Evolutionary conservation across 2,888 invertebrate species (phyloP).

Genomic region (Rhodophaea formosa): DNA sequence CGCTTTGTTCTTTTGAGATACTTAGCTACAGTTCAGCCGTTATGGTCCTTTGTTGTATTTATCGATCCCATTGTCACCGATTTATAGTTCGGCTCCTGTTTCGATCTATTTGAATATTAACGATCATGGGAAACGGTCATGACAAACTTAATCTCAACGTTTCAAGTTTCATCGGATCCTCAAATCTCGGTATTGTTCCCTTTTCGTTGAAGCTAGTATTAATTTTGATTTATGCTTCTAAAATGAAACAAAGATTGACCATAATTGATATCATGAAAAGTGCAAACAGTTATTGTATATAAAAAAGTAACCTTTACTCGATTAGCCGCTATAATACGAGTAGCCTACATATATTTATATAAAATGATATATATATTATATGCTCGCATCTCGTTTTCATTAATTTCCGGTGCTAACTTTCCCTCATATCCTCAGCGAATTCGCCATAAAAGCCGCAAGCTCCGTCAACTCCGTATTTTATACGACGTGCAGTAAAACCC

Average conservation of each 20-base stretch:
- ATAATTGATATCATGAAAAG: too few relatives aligned
- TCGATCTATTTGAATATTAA: slow-evolving; percentile 63
- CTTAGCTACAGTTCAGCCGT: slow-evolving; percentile 76
- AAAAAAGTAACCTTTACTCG: too few relatives aligned
- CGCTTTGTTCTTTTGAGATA: slow-evolving; percentile 66
- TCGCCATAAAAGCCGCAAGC: slow-evolving; percentile 7
- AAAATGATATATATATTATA: too few relatives aligned
- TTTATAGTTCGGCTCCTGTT: slow-evolving; percentile 65
- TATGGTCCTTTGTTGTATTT: slow-evolving; percentile 65
- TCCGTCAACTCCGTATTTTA: background rate
- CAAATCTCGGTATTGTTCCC: slow-evolving; percentile 21
- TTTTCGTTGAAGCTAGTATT: slow-evolving; percentile 29
- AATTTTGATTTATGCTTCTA: slow-evolving; percentile 47
- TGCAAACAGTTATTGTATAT: too few relatives aligned
- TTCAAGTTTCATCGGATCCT: background rate
- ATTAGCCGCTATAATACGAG: too few relatives aligned
- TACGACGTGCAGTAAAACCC: slow-evolving; percentile 16
- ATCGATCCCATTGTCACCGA: slow-evolving; percentile 69
- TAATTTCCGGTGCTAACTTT: slow-evolving; percentile 23
- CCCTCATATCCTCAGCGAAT: background rate
- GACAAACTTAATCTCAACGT: slow-evolving; percentile 22
- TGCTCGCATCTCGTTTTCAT: too few relatives aligned
- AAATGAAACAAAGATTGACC: too few relatives aligned
- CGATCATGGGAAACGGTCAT: slow-evolving; percentile 61
- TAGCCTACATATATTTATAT: too few relatives aligned